Evolutionary conservation across 2,888 invertebrate species (phyloP).

Genomic region (Digitonthophagus gazella): DNA sequence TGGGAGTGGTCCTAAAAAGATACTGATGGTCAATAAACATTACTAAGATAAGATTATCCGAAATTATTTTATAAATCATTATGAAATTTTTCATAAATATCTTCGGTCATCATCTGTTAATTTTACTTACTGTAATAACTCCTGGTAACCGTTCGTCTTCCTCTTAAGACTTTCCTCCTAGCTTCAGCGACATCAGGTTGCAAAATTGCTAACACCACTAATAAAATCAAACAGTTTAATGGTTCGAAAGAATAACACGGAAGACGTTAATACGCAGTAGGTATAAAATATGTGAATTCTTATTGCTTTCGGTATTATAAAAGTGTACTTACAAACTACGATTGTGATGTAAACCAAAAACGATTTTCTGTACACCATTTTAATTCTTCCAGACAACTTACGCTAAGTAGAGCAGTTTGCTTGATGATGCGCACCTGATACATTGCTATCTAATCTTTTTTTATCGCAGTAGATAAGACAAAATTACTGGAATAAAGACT

Average conservation of each 20-base stretch:
- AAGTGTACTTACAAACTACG: slow-evolving; percentile 22
- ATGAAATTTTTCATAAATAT: neutral
- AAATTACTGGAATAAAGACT: neutral
- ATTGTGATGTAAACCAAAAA: slow-evolving; percentile 18
- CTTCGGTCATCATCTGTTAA: no score
- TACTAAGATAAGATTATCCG: neutral
- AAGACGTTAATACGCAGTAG: no score
- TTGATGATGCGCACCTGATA: slow-evolving; percentile 15
- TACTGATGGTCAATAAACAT: neutral
- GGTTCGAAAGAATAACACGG: no score
- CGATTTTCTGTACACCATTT: slow-evolving; percentile 20
- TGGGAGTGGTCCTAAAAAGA: slow-evolving; percentile 21
- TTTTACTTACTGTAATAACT: slow-evolving; percentile 26
- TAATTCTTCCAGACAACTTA: neutral
- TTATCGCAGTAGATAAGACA: neutral
- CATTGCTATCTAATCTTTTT: slow-evolving; percentile 18
- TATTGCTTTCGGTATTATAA: neutral
- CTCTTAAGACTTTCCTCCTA: slow-evolving; percentile 27
- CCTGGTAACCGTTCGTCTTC: slow-evolving; percentile 25
- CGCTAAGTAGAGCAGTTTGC: slow-evolving; percentile 1
- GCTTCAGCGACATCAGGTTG: slow-evolving; percentile 25
- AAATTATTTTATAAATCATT: neutral
- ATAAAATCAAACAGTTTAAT: no score
- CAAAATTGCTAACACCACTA: slow-evolving; percentile 26
- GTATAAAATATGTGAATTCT: neutral